phyloP scores from a whole-genome alignment of 2,888 invertebrate species.

The Lamproptera curius region DNA sequence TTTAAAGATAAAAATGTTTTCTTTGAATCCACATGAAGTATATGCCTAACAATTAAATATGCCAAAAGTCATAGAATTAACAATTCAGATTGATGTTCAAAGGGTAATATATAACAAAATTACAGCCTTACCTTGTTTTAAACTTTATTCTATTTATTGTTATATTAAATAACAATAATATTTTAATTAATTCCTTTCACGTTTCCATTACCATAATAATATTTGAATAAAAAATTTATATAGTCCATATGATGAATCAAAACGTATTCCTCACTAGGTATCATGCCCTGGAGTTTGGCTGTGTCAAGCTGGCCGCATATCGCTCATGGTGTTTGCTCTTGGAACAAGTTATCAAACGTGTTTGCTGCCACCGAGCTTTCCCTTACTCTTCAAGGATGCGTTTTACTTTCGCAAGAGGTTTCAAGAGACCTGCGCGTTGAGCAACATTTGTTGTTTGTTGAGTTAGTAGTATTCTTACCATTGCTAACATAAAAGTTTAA shows the following conservation, averaged over 20 bases:
- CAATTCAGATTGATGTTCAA: slow-evolving; percentile 77
- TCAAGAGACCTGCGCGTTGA: slow-evolving; percentile 58
- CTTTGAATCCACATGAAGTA: slow-evolving; percentile 5
- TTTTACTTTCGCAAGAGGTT: slow-evolving; percentile 80
- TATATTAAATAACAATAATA: too few relatives aligned
- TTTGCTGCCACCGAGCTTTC: slow-evolving; percentile 82
- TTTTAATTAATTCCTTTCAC: slow-evolving; percentile 18
- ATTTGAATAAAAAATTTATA: too few relatives aligned
- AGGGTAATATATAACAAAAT: too few relatives aligned
- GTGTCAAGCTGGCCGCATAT: slow-evolving; percentile 87
- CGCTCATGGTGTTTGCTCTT: slow-evolving; percentile 82
- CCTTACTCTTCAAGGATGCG: slow-evolving; percentile 83
- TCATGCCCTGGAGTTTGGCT: slow-evolving; percentile 93
- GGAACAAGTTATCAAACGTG: slow-evolving; percentile 84
- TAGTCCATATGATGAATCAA: too few relatives aligned
- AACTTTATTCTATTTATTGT: too few relatives aligned
- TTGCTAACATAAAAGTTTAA: neutral
- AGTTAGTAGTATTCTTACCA: slow-evolving; percentile 42
- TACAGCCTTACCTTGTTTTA: too few relatives aligned
- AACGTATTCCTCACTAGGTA: too few relatives aligned
- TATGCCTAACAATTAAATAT: slow-evolving; percentile 36
- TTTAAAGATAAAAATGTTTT: slow-evolving; percentile 10
- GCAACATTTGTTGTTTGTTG: slow-evolving; percentile 64
- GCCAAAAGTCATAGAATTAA: slow-evolving; percentile 78
- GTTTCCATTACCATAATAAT: too few relatives aligned